Evolutionary conservation across 2,797 vertebrate genomes (phyloP), one percentile per base, ranked within the genome.

Genomic region (Chrysocyon brachyurus): DNA sequence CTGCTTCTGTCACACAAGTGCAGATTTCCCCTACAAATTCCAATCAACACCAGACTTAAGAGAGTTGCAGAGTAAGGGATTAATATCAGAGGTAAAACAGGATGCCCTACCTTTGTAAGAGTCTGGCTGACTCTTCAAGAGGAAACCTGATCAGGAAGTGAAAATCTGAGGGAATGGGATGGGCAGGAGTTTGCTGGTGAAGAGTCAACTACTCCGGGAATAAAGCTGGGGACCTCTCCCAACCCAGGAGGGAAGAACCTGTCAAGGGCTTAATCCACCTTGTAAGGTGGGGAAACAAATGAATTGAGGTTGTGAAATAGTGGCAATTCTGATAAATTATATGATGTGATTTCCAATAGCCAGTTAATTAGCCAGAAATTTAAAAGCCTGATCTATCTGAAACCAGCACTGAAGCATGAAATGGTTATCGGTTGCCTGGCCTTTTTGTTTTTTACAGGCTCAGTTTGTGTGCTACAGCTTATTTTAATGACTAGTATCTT

Each of bases 71-170:
- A 90, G 52, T n/a, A 94, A 22, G n/a, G 33, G 87, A 95, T 83
- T 89, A 79, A 73, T 61, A 66, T 26, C 56, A 95, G 57, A 77
- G 54, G 19, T n/a, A 64, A 95, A 83, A 70, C 54, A 92, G 68
- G 52, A 59, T 15, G 78, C 21, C 92, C 85, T 95, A 36, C 87
- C 93, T 77, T 93, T 40, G 0, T 17, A 73, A 90, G 57, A 72
- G 64, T 90, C 91, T 95, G 87, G 49, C 49, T 85, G 90, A 94
- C 91, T 93, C 40, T 92, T 91, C 33, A 63, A 56, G n/a, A 94
- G 52, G 59, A 96, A 96, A 86, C 46, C 2, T 72, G 64, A 96
- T 61, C 86, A 90, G 92, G 96, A 97, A 97, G 78, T 85, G 36
- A 86, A 94, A 95, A 78, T 63, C 19, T 73, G 63, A 93, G 61